Conservation (phyloP, 2,888 invertebrate species). For the Heliothis peltigera region DNA sequence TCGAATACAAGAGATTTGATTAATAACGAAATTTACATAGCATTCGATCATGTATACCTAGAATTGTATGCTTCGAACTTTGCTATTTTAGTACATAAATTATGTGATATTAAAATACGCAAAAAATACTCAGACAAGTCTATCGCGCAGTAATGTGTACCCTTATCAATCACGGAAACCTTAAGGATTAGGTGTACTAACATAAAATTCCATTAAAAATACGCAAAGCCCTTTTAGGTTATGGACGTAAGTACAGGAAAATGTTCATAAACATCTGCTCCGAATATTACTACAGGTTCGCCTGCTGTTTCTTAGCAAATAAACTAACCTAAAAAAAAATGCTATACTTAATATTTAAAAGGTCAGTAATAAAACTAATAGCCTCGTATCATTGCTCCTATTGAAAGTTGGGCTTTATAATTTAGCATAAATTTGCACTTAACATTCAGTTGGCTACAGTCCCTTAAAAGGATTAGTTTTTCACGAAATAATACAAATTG, state of each 20-base stretch:
- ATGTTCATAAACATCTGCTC: constrained; percentile 25
- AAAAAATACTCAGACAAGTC: constrained; percentile 12
- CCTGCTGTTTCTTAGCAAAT: background rate
- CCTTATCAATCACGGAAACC: constrained; percentile 60
- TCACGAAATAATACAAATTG: background rate
- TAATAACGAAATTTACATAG: background rate
- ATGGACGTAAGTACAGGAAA: constrained; percentile 30
- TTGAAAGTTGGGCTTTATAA: background rate
- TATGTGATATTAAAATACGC: constrained; percentile 9
- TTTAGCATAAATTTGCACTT: background rate
- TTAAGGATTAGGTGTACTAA: constrained; percentile 50
- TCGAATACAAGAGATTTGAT: background rate
- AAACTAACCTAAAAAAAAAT: background rate
- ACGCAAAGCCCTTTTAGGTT: constrained; percentile 40
- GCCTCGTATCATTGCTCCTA: background rate
- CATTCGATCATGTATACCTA: no score
- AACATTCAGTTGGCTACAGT: background rate
- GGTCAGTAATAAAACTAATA: background rate
- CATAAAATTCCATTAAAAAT: constrained; percentile 61
- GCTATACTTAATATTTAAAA: background rate
- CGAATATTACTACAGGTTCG: constrained; percentile 8
- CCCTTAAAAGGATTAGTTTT: background rate
- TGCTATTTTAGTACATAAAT: constrained; percentile 1
- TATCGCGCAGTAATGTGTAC: constrained; percentile 48
- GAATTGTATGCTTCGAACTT: no score